phyloP scores from a whole-genome alignment of 2,113 vertebrate species.

The Nyctibius bracteatus region DNA sequence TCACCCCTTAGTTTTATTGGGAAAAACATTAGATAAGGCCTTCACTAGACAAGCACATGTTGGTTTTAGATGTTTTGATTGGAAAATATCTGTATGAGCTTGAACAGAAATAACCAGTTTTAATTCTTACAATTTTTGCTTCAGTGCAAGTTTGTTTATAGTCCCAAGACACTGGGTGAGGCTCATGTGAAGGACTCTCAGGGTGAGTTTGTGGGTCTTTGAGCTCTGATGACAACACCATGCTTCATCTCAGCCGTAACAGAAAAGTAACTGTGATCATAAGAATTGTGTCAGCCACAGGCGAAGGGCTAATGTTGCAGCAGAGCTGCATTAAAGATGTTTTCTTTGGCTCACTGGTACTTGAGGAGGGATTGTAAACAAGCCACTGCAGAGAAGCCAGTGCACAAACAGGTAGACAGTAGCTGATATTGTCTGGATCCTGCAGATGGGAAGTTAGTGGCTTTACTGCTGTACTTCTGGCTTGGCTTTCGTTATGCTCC shows the following conservation, averaged over 20 bases:
- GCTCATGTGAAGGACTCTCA: neutral
- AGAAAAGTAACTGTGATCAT: slow-evolving; percentile 3
- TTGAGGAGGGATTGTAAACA: slow-evolving; percentile 5
- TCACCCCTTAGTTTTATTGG: neutral
- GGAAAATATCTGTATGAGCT: neutral
- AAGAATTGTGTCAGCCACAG: slow-evolving; percentile 12
- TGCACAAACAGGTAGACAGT: slow-evolving; percentile 23
- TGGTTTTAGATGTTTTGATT: neutral
- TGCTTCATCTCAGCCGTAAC: neutral
- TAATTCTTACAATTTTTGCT: neutral
- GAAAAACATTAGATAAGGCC: neutral
- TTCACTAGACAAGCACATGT: neutral
- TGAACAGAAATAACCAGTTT: neutral
- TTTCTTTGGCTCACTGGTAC: slow-evolving; percentile 19
- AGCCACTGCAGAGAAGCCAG: neutral
- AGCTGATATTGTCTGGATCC: neutral
- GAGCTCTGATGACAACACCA: neutral
- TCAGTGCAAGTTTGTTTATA: neutral
- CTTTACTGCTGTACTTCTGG: neutral
- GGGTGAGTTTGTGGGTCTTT: neutral
- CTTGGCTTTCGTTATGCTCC: neutral
- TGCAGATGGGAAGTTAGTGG: neutral
- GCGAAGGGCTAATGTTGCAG: neutral
- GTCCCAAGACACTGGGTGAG: slow-evolving; percentile 3
- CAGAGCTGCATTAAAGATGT: neutral